Evolutionary conservation across 2,113 vertebrate genomes (phyloP), one percentile per base, ranked within the genome.

Genomic region (Sinocyclocheilus anshuiensis): DNA sequence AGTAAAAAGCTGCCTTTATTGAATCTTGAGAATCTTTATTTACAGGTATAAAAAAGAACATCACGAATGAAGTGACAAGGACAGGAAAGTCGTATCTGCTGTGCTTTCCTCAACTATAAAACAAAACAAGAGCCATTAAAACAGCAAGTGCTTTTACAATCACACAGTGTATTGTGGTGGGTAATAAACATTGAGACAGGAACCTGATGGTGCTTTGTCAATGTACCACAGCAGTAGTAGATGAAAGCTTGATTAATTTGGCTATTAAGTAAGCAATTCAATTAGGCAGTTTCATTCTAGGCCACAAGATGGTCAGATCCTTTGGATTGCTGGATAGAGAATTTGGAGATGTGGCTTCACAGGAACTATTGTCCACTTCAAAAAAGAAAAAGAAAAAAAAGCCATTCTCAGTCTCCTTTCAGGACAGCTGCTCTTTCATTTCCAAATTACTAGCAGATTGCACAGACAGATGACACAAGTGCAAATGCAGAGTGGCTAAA

Each of bases 381-480:
- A 33, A 33, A 33, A 33, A 33, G 29, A 33, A 33, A 33, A 33
- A 33, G 2, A 33, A 33, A 33, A 33, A 29, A 33, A 33, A 33
- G 29, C 29, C 29, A 33, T 33, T 33, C 29, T 33, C 29, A 33
- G 29, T 33, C 29, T 33, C 29, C 29, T 33, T 33, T 33, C 29
- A 33, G 29, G 29, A 33, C 29, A 33, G 29, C 29, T 33, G 29
- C 29, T 33, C 29, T 33, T 33, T 33, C 29, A 33, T 33, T 33
- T 33, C 29, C 29, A 33, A 33, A 33, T 33, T 33, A 33, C 29
- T 33, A 33, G 29, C 29, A 33, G 29, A 33, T 33, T 33, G 29
- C 29, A 33, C 29, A 33, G 29, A 90, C 76, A 91, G 90, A 92
- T 86, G 87, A 92, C 78, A 88, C 81, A 79, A 80, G 48, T 78